Conservation (phyloP, 2,888 invertebrate species). For the Thera britannica region DNA sequence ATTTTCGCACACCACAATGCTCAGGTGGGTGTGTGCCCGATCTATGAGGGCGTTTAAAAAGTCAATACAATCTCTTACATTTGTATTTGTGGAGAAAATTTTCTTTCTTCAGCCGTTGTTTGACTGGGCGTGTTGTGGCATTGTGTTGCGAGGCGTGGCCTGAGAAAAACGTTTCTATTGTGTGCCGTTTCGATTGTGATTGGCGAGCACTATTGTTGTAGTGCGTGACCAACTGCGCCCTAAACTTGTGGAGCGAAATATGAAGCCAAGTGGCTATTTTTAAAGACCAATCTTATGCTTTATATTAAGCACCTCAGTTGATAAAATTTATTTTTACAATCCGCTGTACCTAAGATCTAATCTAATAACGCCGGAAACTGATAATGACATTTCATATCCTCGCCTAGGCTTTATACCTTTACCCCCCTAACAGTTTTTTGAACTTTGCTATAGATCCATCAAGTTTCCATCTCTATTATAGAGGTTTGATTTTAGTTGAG, state of each 20-base stretch:
- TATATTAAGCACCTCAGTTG: not conserved
- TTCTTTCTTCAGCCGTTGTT: constrained; percentile 74
- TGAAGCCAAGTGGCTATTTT: constrained; percentile 42
- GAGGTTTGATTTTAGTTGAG: constrained; percentile 23
- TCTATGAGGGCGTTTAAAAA: constrained; percentile 84
- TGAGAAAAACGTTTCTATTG: constrained; percentile 75
- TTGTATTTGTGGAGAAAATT: constrained; percentile 80
- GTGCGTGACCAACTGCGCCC: constrained; percentile 22
- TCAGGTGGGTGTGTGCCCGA: constrained; percentile 78
- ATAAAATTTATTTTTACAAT: not conserved
- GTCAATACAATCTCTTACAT: constrained; percentile 82
- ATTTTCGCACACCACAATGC: constrained; percentile 79
- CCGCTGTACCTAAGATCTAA: not conserved
- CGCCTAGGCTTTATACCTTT: not conserved
- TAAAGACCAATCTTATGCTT: constrained; percentile 17
- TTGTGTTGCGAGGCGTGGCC: constrained; percentile 79
- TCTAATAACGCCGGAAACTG: not conserved
- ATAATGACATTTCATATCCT: not conserved
- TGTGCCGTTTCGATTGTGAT: constrained; percentile 68
- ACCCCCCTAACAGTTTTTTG: constrained; percentile 18
- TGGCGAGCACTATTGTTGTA: constrained; percentile 74
- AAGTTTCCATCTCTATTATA: constrained; percentile 28
- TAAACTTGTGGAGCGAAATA: constrained; percentile 43
- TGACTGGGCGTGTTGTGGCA: constrained; percentile 75
- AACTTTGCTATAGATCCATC: constrained; percentile 7